phyloP scores from a whole-genome alignment of 2,113 vertebrate genomes.

The Ageneiosus marmoratus region DNA sequence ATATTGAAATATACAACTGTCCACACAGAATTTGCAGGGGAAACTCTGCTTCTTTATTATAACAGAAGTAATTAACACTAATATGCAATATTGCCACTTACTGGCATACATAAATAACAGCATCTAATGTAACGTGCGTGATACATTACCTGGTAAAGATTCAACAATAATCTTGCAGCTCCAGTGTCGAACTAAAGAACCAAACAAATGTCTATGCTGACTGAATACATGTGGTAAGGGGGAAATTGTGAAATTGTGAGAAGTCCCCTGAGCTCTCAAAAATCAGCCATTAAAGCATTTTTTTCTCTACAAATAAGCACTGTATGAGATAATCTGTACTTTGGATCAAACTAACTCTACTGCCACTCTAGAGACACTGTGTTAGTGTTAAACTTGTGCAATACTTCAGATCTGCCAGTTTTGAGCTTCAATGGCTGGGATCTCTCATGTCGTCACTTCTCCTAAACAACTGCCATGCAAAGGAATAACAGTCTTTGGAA shows the following conservation, averaged over 20 bases:
- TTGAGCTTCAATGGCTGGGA: background rate
- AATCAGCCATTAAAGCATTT: background rate
- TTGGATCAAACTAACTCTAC: background rate
- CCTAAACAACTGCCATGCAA: background rate
- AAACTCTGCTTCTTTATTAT: too few species aligned
- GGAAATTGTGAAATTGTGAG: slow-evolving; percentile 6
- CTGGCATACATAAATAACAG: too few species aligned
- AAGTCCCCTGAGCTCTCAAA: background rate
- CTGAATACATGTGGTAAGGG: background rate
- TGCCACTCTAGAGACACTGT: background rate
- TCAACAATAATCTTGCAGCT: background rate
- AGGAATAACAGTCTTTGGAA: background rate
- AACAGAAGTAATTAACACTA: too few species aligned
- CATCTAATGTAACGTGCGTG: too few species aligned
- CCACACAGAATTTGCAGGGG: too few species aligned
- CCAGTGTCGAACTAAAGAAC: background rate
- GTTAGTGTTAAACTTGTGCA: background rate
- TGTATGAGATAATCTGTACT: background rate
- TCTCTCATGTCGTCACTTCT: background rate
- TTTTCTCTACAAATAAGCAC: background rate
- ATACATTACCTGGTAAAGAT: too few species aligned
- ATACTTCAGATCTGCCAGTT: background rate
- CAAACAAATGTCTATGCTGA: too few species aligned
- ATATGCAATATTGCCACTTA: too few species aligned
- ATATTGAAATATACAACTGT: too few species aligned